Conservation (phyloP, 2,888 invertebrate species). For the Lordiphosa andalusiaca region DNA sequence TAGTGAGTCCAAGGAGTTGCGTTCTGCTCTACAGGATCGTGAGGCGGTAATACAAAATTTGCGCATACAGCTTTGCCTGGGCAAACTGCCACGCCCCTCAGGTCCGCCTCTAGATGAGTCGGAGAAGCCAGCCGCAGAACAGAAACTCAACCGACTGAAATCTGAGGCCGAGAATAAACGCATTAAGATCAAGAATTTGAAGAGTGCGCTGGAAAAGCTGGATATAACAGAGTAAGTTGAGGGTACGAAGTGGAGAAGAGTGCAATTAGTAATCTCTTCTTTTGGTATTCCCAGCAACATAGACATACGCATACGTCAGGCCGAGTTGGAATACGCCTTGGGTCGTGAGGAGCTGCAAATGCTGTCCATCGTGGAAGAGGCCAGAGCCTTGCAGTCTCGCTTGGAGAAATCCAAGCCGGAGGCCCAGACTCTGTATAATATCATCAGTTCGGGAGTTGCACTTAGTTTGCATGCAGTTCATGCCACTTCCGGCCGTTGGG, state of each 20-base stretch:
- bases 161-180: conserved; percentile 89
- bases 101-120: conserved; percentile 81
- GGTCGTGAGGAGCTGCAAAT: conserved; percentile 94
- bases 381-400: conserved; percentile 88
- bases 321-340: conserved; percentile 92
- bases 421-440: conserved; percentile 82
- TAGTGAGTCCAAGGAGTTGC: conserved; percentile 83
- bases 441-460: conserved; percentile 80
- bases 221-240: conserved; percentile 92
- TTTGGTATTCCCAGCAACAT: conserved; percentile 85
- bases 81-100: conserved; percentile 79
- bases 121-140: conserved; percentile 83
- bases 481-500: conserved; percentile 86
- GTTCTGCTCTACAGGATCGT: conserved; percentile 88
- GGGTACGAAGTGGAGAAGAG: background rate
- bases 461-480: conserved; percentile 85
- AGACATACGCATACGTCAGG: conserved; percentile 93
- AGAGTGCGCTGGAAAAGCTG: conserved; percentile 89
- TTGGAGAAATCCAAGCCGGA: conserved; percentile 85
- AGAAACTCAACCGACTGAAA: conserved; percentile 83
- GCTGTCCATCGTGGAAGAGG: conserved; percentile 91
- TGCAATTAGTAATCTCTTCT: background rate
- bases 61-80: conserved; percentile 78
- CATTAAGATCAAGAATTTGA: conserved; percentile 89
- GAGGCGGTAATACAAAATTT: conserved; percentile 90